A percentile compares a stretch with the other conserved stretches of the same genome.
These are phyloP conservation scores for Rhinolophus sinicus DNA, from an alignment of 2,113 vertebrate genomes.

Conservation along the genomic window DNA sequence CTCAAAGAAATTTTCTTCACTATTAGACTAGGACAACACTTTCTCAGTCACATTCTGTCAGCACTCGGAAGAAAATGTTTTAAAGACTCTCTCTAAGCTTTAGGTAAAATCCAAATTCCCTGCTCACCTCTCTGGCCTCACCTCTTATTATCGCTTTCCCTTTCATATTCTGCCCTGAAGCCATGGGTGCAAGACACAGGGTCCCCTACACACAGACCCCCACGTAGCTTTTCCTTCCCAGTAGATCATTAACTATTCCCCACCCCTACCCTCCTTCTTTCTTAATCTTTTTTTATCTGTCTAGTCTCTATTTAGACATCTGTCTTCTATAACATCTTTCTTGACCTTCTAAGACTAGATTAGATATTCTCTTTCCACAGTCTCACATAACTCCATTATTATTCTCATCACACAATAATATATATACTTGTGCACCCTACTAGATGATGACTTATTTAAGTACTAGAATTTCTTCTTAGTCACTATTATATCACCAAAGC, in stretches of 20 bases:
- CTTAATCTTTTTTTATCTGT: not conserved
- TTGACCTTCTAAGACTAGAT: not conserved
- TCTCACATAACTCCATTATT: not conserved
- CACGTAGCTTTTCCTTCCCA: not conserved
- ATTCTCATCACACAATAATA: not conserved
- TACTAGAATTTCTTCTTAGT: not conserved
- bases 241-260: not conserved
- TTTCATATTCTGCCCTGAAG: not conserved
- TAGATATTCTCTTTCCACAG: not conserved
- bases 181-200: not conserved
- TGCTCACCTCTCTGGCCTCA: not conserved
- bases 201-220: not conserved
- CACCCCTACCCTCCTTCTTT: not conserved
- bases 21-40: not conserved
- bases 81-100: not conserved
- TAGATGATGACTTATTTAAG: not conserved
- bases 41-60: not conserved
- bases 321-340: not conserved
- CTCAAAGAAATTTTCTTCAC: not conserved
- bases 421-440: not conserved
- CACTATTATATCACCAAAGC: not conserved
- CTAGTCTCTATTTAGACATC: not conserved
- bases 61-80: not conserved
- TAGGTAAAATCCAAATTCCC: not conserved
- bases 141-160: not conserved